Evolutionary conservation across 2,888 invertebrate species (phyloP), one percentile per base, ranked within the genome.

Genomic region (Andrena bicolor): DNA sequence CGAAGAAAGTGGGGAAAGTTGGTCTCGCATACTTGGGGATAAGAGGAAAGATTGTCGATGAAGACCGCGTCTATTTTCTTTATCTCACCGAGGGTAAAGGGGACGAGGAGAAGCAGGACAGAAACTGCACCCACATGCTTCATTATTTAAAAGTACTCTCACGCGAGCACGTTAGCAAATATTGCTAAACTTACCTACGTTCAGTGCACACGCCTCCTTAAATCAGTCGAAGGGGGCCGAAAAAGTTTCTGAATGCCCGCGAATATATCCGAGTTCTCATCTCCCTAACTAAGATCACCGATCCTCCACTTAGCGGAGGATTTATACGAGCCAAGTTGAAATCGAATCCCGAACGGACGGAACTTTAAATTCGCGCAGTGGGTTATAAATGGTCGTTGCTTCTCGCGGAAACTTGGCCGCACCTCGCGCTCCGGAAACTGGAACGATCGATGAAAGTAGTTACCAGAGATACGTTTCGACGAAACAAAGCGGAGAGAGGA

Each of bases 281-380:
- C 81, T 86, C 66, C 75, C 66, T 84, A 83, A 84, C 84, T 83
- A 84, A 87, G 80, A 87, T 87, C 86, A 78, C 76, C 69, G 78
- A 60, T 76, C 64, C 86, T 76, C 76, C 84, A 83, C 80, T 88
- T 86, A 86, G 84, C 83, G 26, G 68, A 72, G 82, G 78, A 88
- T 88, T 88, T 88, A 88, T 88, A 88, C 80, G 83, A 82, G 81
- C 83, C 72, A 86, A 88, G 84, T 88, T 88, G 87, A 80, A 88
- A 87, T 88, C 87, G 87, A 88, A 88, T 87, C 81, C 80, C 74
- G 77, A 84, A 84, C 77, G 74, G 61, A 82, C 83, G 66, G 82
- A 86, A 86, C 70, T 88, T 88, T 87, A 87, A 88, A 87, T 86
- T 87, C 78, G 58, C 60, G 51, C 35, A 72, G 80, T 58, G 41